Evolutionary conservation across 2,113 vertebrate genomes (phyloP).

Genomic region (Nibea albiflora): DNA sequence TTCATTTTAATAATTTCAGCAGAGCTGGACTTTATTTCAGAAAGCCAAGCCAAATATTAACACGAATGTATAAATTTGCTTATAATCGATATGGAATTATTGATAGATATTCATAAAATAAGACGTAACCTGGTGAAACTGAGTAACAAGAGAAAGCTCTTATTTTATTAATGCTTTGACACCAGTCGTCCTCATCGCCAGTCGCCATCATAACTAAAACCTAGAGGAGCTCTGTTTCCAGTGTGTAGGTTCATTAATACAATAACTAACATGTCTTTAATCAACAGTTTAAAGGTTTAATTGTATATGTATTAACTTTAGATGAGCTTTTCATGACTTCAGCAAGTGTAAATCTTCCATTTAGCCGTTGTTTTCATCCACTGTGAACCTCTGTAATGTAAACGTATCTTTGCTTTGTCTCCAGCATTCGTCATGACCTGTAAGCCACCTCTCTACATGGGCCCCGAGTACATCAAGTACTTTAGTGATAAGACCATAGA

Average conservation of each 20-base stretch:
- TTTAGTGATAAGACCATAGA: slow-evolving; percentile 96
- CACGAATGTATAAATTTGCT: not conserved
- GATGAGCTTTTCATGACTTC: not conserved
- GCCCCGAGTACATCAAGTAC: slow-evolving; percentile 96
- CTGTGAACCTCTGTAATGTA: not conserved
- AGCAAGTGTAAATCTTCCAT: not conserved
- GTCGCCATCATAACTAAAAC: no score
- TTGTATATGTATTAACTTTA: not conserved
- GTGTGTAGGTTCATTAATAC: no score
- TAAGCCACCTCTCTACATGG: slow-evolving; percentile 95
- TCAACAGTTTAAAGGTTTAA: not conserved
- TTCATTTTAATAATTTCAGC: not conserved
- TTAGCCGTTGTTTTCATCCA: not conserved
- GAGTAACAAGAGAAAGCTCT: not conserved
- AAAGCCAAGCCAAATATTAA: not conserved
- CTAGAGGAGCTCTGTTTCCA: no score
- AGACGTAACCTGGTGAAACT: not conserved
- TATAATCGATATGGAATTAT: not conserved
- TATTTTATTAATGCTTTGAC: no score
- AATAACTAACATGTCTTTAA: not conserved
- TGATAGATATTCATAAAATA: not conserved
- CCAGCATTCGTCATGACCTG: slow-evolving; percentile 96
- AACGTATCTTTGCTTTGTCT: slow-evolving; percentile 24
- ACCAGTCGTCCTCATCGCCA: no score
- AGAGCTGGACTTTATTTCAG: no score